Evolutionary conservation across 2,113 vertebrate species (phyloP).

Genomic region (Labeo rohita): DNA sequence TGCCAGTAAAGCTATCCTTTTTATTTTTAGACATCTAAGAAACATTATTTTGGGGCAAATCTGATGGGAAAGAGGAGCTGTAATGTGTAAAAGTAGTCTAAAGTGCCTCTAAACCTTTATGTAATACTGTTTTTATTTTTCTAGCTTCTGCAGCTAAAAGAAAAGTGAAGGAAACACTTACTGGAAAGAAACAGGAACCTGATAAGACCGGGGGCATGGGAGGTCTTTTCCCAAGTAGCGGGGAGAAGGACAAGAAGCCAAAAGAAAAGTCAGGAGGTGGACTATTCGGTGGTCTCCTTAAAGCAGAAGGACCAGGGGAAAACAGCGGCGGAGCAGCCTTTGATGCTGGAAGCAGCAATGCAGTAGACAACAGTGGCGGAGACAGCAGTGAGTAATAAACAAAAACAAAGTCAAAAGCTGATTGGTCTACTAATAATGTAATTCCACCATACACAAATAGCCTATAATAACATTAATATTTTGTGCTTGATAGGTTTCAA

Average conservation of each 20-base stretch:
- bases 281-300: slow-evolving; percentile 62
- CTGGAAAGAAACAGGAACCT: slow-evolving; percentile 40
- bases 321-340: background rate
- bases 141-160: slow-evolving; percentile 64
- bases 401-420: background rate
- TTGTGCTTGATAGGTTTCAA: slow-evolving; percentile 50
- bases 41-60: background rate
- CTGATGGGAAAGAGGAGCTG: background rate
- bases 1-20: background rate
- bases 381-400: slow-evolving; percentile 8
- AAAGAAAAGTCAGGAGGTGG: slow-evolving; percentile 53
- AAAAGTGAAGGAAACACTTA: slow-evolving; percentile 46
- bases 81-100: background rate
- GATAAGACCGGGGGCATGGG: slow-evolving; percentile 42
- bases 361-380: background rate
- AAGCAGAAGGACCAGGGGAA: background rate
- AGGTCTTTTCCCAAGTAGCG: slow-evolving; percentile 49
- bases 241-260: slow-evolving; percentile 26
- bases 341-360: background rate
- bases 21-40: background rate
- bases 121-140: background rate
- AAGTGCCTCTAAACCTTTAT: background rate
- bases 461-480: background rate
- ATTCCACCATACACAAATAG: background rate
- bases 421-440: background rate